phyloP scores from a whole-genome alignment of 2,797 vertebrate species.

The Thalassophryne amazonica region DNA sequence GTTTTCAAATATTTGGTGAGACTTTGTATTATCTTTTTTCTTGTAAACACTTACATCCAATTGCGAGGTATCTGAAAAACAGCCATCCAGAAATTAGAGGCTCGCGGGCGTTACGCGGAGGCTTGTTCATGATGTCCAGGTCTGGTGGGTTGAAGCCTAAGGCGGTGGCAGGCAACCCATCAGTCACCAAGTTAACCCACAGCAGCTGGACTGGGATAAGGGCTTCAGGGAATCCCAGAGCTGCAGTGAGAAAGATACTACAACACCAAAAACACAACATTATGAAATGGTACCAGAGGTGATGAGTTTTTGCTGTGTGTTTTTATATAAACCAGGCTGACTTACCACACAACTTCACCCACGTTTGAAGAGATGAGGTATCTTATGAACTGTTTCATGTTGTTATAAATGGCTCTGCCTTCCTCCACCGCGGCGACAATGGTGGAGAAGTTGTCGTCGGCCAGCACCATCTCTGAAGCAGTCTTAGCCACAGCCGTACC shows the following conservation, averaged over 20 bases:
- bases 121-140: constrained; percentile 97
- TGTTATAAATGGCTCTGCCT: constrained; percentile 97
- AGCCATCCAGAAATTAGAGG: constrained; percentile 98
- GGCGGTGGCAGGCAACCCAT: constrained; percentile 94
- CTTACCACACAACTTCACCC: constrained; percentile 97
- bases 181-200: constrained; percentile 98
- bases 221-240: constrained; percentile 96
- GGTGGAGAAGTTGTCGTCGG: constrained; percentile 96
- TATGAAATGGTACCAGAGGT: not conserved
- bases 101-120: constrained; percentile 95
- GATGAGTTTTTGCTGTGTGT: not conserved
- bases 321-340: not conserved
- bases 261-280: not conserved
- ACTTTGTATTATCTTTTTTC: too few relatives aligned
- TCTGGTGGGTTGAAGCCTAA: constrained; percentile 98
- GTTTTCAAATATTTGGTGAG: too few relatives aligned
- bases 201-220: constrained; percentile 96
- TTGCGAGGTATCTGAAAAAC: constrained; percentile 96
- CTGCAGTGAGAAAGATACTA: constrained; percentile 98
- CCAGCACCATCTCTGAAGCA: constrained; percentile 97
- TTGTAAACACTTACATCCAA: constrained; percentile 88
- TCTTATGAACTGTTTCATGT: constrained; percentile 99
- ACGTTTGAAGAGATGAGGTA: constrained; percentile 99
- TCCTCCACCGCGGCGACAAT: constrained; percentile 98
- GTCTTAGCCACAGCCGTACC: constrained; percentile 97